Evolutionary conservation across 2,113 vertebrate species (phyloP), one percentile per base, ranked within the genome.

Genomic region (Hippoglossus stenolepis): DNA sequence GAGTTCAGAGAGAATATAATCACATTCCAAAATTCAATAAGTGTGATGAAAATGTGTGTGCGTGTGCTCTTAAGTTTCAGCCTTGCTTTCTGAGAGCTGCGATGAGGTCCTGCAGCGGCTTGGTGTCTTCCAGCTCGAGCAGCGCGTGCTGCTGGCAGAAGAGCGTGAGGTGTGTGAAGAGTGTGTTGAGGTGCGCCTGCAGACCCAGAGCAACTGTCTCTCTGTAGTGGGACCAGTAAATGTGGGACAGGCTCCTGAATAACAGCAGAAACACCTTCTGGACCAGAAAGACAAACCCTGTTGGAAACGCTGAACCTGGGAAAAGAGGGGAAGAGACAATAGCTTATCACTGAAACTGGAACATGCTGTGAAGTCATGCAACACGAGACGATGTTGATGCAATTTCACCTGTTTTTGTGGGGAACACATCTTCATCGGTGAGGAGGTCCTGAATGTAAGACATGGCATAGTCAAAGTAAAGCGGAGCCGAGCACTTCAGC

Each of bases 391-490:
- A 21, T 23, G n/a, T 1, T 2, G 8, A 9, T n/a, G 31, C 1
- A 1, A 3, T 70, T 76, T 51, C 88, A 95, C 95, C 95, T 87
- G 92, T 70, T 90, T 93, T 94, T 18, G 93, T 94, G 53, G 95
- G 95, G 80, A 96, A 95, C 20, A 96, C 95, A 0, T 93, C 90
- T 83, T 95, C 95, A 66, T 95, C 95, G 23, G 92, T 93, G 65
- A 96, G 88, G 1, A 96, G 89, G 21, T 95, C 94, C 77, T 96
- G 95, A 75, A 95, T 93, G 89, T 95, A 95, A 9, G 93, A 95
- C 94, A 95, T 94, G 86, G 94, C 92, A 1, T 94, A 95, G 89
- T 96, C 95, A 13, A 92, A 93, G 89, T 96, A 96, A 38, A 95
- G 91, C 0, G 95, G 95, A 43, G 93, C 95, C 0, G 94, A 95